Conservation (phyloP, 2,888 invertebrate species). For the Orchesellides sinensis region DNA sequence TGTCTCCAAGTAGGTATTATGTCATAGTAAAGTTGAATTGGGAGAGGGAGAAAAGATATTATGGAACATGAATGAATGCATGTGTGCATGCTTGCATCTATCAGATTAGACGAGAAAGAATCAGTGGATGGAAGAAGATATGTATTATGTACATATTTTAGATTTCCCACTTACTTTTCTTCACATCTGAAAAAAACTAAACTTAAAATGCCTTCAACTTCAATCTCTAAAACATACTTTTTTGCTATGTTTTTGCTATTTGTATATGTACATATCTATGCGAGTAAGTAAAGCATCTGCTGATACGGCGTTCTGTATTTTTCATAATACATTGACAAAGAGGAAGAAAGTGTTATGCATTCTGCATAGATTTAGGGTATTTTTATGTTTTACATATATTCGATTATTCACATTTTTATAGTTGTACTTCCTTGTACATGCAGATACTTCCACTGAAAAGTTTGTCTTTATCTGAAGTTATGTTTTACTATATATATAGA, state of each 20-base stretch:
- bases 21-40: neutral
- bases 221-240: neutral
- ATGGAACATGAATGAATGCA: neutral
- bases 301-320: too few relatives aligned
- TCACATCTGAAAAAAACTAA: slow-evolving; percentile 4
- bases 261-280: too few relatives aligned
- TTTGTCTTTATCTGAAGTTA: too few relatives aligned
- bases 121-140: neutral
- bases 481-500: too few relatives aligned
- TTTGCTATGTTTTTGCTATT: neutral
- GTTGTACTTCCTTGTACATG: too few relatives aligned
- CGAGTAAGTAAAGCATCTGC: too few relatives aligned
- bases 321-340: too few relatives aligned
- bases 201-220: slow-evolving; percentile 22
- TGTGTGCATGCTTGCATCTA: neutral
- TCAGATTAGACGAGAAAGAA: neutral
- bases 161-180: neutral
- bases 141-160: neutral
- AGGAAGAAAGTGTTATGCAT: too few relatives aligned
- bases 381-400: too few relatives aligned
- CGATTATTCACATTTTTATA: too few relatives aligned
- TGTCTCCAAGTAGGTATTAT: slow-evolving; percentile 38
- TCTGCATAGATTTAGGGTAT: too few relatives aligned
- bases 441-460: too few relatives aligned
- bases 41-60: neutral